Base-by-base conservation (phyloP, 2,888 invertebrate species). In the Enchytraeus crypticus region DNA sequence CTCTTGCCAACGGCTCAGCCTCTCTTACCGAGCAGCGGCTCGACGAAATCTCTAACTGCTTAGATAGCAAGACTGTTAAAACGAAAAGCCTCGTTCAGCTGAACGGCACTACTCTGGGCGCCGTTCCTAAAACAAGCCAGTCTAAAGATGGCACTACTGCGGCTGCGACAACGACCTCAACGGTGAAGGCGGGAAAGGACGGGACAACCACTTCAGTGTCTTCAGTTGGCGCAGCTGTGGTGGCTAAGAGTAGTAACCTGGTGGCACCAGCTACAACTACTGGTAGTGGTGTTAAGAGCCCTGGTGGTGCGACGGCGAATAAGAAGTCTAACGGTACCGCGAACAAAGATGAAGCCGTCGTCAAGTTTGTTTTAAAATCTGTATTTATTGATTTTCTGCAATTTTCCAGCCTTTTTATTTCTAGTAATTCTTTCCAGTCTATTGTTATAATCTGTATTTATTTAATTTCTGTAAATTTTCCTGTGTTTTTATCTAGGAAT, bases 331-430 rank as follows among this genome's bases (percentile, higher is more conserved):
- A 57, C 47, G 46, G 27, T 32, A 57, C 43, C 30, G 46, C 45
- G 21, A 57, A 57, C 47, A 57, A 57, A 30, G 57, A 57, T 27
- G 57, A 57, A 26, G 43, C 57, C 18, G n/a, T 57, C 29, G 18
- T 46, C 21, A 57, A 46, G 57, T 57, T n/a, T 21, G 55, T 38
- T 38, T n/a, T n/a, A n/a, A n/a, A n/a, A n/a, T n/a, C n/a, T n/a
- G n/a, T n/a, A n/a, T n/a, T n/a, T n/a, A n/a, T n/a, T n/a, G n/a
- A n/a, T n/a, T n/a, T n/a, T n/a, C n/a, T n/a, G n/a, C n/a, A n/a
- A n/a, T n/a, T n/a, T n/a, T n/a, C n/a, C n/a, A n/a, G n/a, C n/a
- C n/a, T n/a, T n/a, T n/a, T n/a, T n/a, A n/a, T n/a, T n/a, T n/a
- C n/a, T n/a, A n/a, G n/a, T n/a, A n/a, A n/a, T n/a, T n/a, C n/a